Conservation (phyloP, 2,888 invertebrate species). For the Phortica magna region DNA sequence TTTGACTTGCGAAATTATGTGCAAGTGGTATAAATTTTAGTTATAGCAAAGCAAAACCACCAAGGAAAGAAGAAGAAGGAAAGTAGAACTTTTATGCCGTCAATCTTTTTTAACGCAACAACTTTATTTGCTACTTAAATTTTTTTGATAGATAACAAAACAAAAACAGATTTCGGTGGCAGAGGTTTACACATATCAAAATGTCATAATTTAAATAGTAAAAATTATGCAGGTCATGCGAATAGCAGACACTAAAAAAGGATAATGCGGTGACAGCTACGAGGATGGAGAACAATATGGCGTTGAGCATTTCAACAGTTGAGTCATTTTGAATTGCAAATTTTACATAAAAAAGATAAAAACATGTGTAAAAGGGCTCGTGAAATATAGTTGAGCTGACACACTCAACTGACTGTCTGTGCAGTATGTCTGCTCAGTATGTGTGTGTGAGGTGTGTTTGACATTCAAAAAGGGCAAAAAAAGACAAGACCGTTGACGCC, state of each 20-base stretch:
- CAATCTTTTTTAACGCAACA: too few relatives aligned
- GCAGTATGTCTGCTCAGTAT: not conserved
- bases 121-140: too few relatives aligned
- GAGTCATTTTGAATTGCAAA: constrained; percentile 24
- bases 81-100: too few relatives aligned
- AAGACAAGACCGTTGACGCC: not conserved
- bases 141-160: too few relatives aligned
- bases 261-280: not conserved
- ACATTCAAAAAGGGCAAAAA: not conserved
- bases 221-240: constrained; percentile 20
- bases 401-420: not conserved
- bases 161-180: not conserved
- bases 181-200: not conserved
- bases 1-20: too few relatives aligned
- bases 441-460: not conserved
- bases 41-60: too few relatives aligned
- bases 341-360: not conserved
- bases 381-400: not conserved
- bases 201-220: constrained; percentile 13
- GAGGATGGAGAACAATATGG: constrained; percentile 16
- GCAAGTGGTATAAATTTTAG: too few relatives aligned
- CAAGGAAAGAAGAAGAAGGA: too few relatives aligned
- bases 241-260: not conserved
- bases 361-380: constrained; percentile 5
- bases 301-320: constrained; percentile 4